phyloP scores from a whole-genome alignment of 2,888 invertebrate genomes.

The Leptarthrus brevirostris region DNA sequence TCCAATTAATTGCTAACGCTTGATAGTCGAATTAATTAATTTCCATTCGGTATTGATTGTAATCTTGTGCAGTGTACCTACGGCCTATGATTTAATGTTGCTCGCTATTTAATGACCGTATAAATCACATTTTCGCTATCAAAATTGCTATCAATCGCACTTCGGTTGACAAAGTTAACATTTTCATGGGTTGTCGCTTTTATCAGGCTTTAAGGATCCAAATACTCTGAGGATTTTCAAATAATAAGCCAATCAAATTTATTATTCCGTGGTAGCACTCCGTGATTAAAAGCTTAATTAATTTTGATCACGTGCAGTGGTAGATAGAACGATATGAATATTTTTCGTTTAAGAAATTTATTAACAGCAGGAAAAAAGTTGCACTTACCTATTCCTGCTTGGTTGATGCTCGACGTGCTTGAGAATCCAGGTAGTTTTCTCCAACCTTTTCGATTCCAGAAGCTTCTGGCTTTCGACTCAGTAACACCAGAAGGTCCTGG shows the following conservation, averaged over 20 bases:
- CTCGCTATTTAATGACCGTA: slow-evolving; percentile 23
- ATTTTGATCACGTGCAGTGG: slow-evolving; percentile 17
- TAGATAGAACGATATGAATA: too few species aligned
- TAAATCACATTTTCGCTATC: slow-evolving; percentile 36
- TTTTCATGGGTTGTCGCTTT: slow-evolving; percentile 32
- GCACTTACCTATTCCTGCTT: slow-evolving; percentile 76
- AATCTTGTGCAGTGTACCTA: slow-evolving; percentile 11
- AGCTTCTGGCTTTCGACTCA: slow-evolving; percentile 67
- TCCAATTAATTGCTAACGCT: slow-evolving; percentile 25
- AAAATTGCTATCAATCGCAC: slow-evolving; percentile 20
- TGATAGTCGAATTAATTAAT: slow-evolving; percentile 39
- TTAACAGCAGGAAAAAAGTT: too few species aligned
- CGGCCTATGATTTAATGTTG: slow-evolving; percentile 33
- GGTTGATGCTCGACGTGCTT: slow-evolving; percentile 77
- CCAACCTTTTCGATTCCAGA: slow-evolving; percentile 84
- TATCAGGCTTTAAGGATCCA: background rate
- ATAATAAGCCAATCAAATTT: slow-evolving; percentile 21
- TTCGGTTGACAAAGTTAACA: slow-evolving; percentile 9
- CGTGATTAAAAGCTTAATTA: background rate
- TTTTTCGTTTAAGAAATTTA: background rate
- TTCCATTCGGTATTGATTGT: slow-evolving; percentile 33
- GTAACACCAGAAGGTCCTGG: slow-evolving; percentile 55
- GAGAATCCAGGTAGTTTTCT: slow-evolving; percentile 81
- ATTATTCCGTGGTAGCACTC: slow-evolving; percentile 4
- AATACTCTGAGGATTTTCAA: background rate